phyloP scores from a whole-genome alignment of 2,888 invertebrate species.

The Ophonus ardosiacus region DNA sequence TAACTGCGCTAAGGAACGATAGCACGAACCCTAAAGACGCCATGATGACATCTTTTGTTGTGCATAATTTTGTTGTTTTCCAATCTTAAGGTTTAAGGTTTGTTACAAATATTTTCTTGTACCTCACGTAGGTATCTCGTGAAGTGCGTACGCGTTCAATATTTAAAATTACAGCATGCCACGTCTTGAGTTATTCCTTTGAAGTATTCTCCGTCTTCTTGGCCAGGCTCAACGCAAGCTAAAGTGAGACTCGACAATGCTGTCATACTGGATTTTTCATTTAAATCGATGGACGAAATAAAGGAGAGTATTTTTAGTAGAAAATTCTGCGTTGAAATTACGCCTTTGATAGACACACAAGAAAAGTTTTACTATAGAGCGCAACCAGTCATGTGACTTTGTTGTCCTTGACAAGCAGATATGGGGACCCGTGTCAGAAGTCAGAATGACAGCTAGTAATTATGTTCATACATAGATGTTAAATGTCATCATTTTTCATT shows the following conservation, averaged over 20 bases:
- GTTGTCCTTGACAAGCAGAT: too few species aligned
- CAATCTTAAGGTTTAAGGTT: background rate
- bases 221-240: conserved; percentile 14
- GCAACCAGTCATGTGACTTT: too few species aligned
- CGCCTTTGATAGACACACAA: too few species aligned
- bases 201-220: conserved; percentile 4
- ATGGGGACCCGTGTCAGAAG: too few species aligned
- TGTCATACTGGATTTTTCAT: conserved; percentile 33
- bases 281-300: conserved; percentile 26
- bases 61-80: background rate
- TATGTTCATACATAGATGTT: too few species aligned
- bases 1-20: background rate
- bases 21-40: background rate
- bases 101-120: background rate
- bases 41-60: too few species aligned
- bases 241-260: conserved; percentile 27
- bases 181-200: conserved; percentile 35
- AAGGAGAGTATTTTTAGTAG: background rate
- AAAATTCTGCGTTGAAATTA: background rate
- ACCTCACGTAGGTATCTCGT: too few species aligned
- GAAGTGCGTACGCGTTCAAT: conserved; percentile 32
- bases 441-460: too few species aligned
- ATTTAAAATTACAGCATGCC: conserved; percentile 24
- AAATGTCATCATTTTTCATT: too few species aligned
- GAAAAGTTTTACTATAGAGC: too few species aligned